Evolutionary conservation across 1,140 invertebrate species (phyloP), one percentile per base, ranked within the genome.

Genomic region (Diachasmimorpha longicaudata): DNA sequence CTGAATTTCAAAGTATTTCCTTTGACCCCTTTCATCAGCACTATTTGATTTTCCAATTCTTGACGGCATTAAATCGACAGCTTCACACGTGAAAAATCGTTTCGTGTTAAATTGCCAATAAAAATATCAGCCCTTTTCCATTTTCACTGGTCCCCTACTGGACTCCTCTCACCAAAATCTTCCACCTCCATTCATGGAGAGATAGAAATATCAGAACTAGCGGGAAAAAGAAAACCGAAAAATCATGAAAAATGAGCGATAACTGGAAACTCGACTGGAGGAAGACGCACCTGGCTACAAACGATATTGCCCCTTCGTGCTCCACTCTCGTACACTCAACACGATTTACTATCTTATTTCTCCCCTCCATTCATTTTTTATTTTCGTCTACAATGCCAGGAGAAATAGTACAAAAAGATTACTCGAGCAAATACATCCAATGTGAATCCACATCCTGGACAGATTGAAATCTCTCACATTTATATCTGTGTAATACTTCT

Each of bases 331-430:
- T n/a, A 44, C 44, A 67, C 55, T 67, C 42, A 13, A n/a, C n/a
- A 37, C 31, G 21, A 21, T 44, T 36, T 52, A 16, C 16, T 72
- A 63, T 52, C 67, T 74, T 39, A 37, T 73, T 46, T 68, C 21
- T 63, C 21, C 39, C 6, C 36, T 55, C 23, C 48, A 21, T 36
- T 46, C 19, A 74, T n/a, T 71, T 37, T 67, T 67, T 31, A 67
- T 77, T 52, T 74, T 9, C 75, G 58, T 70, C 67, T 73, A 76
- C 76, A 75, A 78, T 76, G 70, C 74, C 48, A 74, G 55, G 63
- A 66, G 55, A 72, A 79, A 76, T 73, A 71, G 74, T 72, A 78
- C 75, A 78, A 76, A 79, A 79, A 79, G 77, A 78, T 79, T 79
- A 78, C 74, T 48, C 76, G 74, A 68, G 79, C 79, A 79, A 79